Percentiles rank a stretch among this genome's conserved stretches.
Conservation (phyloP, 2,797 vertebrate genomes). For the Acomys russatus region DNA sequence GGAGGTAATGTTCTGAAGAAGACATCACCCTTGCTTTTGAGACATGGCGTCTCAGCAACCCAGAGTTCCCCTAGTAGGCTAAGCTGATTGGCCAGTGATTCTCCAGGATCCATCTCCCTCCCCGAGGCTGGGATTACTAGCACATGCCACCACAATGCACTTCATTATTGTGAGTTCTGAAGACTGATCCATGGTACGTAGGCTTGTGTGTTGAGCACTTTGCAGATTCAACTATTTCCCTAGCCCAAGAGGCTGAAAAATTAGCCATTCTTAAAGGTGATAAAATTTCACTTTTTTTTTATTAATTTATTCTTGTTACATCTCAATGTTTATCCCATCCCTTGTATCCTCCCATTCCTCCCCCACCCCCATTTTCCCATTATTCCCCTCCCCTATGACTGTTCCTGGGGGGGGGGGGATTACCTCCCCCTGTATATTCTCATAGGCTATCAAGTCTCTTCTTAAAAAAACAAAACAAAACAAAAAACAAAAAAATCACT, state of each 20-base stretch:
- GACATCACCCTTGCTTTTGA: background rate
- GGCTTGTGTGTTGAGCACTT: background rate
- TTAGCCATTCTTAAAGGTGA: background rate
- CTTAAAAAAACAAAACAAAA: too few species aligned
- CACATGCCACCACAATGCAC: background rate
- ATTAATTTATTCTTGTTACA: too few species aligned
- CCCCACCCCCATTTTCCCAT: too few species aligned
- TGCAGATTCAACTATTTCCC: background rate
- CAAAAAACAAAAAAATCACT: constrained; percentile 16
- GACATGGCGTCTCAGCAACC: background rate
- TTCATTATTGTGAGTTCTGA: background rate
- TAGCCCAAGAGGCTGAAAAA: background rate
- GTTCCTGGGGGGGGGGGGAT: too few species aligned
- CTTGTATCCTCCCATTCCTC: too few species aligned
- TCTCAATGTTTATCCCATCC: too few species aligned
- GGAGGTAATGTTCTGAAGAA: background rate
- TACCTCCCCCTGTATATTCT: too few species aligned
- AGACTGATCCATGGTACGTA: background rate
- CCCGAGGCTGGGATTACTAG: background rate
- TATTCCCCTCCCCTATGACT: too few species aligned
- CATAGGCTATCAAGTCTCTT: too few species aligned
- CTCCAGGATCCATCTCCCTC: background rate
- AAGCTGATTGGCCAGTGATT: background rate
- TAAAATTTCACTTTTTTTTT: background rate
- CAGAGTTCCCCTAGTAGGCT: background rate